Evolutionary conservation across 2,888 invertebrate species (phyloP).

Genomic region (Eupsilia transversa): DNA sequence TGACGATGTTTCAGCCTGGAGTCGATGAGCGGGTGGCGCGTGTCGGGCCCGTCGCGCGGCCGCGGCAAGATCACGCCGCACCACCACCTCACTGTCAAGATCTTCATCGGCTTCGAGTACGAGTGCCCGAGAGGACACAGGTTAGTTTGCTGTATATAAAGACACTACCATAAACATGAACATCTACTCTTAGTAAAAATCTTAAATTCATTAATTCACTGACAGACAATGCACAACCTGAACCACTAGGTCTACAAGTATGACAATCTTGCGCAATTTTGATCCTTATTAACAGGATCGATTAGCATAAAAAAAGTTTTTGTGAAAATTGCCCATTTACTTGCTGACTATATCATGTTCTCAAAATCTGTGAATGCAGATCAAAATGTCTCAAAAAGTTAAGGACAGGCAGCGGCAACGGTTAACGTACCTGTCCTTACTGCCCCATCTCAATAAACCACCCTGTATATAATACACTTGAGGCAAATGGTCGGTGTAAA

Average conservation of each 20-base stretch:
- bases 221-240: too few species aligned
- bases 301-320: neutral
- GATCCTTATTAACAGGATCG: neutral
- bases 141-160: neutral
- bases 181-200: too few species aligned
- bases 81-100: constrained; percentile 94
- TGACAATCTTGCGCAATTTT: too few species aligned
- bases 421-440: neutral
- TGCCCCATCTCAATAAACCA: neutral
- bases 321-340: too few species aligned
- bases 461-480: neutral
- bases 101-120: constrained; percentile 98
- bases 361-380: neutral
- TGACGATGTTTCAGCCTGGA: constrained; percentile 77
- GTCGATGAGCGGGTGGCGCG: constrained; percentile 76
- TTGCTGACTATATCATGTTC: neutral
- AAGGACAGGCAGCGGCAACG: too few species aligned
- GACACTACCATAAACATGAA: neutral
- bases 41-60: constrained; percentile 74
- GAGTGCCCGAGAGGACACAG: constrained; percentile 99
- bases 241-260: too few species aligned
- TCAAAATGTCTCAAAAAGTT: neutral
- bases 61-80: constrained; percentile 82
- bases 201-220: too few species aligned
- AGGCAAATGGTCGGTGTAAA: neutral